These are phyloP conservation scores for Cryptus armator DNA, from an alignment of 2,888 invertebrate genomes.

Conservation along the genomic window DNA sequence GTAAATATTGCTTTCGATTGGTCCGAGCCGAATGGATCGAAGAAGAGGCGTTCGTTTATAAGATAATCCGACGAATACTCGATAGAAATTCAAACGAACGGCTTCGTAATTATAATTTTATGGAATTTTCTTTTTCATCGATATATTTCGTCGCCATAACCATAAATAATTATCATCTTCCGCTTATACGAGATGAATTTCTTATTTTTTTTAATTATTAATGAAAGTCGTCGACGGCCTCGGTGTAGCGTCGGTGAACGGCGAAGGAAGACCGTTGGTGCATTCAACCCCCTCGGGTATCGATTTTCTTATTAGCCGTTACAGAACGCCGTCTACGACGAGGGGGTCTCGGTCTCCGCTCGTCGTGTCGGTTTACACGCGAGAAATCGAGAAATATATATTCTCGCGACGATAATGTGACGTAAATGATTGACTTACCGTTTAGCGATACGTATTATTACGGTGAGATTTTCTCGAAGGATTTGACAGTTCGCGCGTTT, in stretches of 20 bases:
- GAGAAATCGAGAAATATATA: constrained; percentile 17
- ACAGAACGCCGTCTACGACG: neutral
- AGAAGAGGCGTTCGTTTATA: neutral
- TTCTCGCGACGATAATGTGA: neutral
- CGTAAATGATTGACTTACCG: neutral
- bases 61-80: neutral
- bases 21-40: neutral
- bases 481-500: too few relatives aligned
- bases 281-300: constrained; percentile 55
- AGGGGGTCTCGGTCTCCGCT: constrained; percentile 1
- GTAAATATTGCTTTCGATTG: too few relatives aligned
- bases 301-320: constrained; percentile 46
- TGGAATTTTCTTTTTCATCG: too few relatives aligned
- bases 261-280: constrained; percentile 32
- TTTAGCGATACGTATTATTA: neutral
- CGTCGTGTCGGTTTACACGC: constrained; percentile 26
- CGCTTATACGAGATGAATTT: too few relatives aligned
- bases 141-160: too few relatives aligned
- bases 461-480: neutral
- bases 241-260: constrained; percentile 3
- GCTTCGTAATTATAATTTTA: constrained; percentile 15
- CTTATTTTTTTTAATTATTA: too few relatives aligned
- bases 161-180: too few relatives aligned
- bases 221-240: constrained; percentile 22
- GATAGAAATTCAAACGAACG: neutral